phyloP scores from a whole-genome alignment of 2,113 vertebrate genomes.

The Rutilus rutilus region DNA sequence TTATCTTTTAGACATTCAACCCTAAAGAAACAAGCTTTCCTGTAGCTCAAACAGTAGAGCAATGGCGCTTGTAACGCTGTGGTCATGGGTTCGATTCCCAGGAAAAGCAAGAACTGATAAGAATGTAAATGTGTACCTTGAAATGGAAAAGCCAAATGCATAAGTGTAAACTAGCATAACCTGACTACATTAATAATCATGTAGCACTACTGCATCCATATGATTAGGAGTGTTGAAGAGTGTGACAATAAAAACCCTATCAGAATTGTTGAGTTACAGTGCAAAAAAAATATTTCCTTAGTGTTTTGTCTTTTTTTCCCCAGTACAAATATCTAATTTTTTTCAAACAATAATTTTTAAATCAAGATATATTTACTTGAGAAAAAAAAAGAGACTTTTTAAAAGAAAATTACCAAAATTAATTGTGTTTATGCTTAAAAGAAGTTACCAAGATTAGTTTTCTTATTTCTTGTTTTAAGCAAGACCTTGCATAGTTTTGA shows the following conservation, averaged over 20 bases:
- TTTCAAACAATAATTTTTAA: not conserved
- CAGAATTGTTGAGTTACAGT: not conserved
- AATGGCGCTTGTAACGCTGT: too few relatives aligned
- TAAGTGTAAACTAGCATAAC: not conserved
- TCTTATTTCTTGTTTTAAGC: too few relatives aligned
- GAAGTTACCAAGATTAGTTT: too few relatives aligned
- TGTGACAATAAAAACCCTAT: not conserved
- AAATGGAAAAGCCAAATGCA: too few relatives aligned
- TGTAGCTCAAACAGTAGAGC: too few relatives aligned
- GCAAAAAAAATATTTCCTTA: not conserved
- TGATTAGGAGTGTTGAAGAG: too few relatives aligned
- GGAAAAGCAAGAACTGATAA: too few relatives aligned
- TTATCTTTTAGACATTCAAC: not conserved
- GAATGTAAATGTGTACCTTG: too few relatives aligned
- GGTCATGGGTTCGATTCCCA: too few relatives aligned
- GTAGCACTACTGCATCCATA: too few relatives aligned
- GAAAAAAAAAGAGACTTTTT: not conserved
- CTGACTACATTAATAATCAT: too few relatives aligned
- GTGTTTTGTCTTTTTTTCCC: not conserved
- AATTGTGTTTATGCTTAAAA: not conserved
- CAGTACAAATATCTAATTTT: not conserved
- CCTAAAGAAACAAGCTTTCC: not conserved
- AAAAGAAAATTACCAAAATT: not conserved
- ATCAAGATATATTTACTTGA: not conserved
- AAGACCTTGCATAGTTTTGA: too few relatives aligned